phyloP scores from a whole-genome alignment of 1,140 invertebrate genomes.

The Gyrodactylus salaris region DNA sequence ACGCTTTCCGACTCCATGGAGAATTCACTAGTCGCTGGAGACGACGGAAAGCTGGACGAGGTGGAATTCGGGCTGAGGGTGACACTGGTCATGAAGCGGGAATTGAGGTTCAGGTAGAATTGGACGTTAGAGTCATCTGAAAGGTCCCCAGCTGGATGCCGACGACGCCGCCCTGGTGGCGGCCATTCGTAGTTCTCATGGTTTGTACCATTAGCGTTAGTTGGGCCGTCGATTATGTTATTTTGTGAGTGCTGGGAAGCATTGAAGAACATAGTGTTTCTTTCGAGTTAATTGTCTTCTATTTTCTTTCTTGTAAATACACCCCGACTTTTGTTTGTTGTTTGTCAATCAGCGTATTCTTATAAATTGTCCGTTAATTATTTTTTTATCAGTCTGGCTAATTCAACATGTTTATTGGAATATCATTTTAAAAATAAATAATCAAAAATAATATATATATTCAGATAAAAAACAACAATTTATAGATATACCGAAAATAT shows the following conservation, averaged over 20 bases:
- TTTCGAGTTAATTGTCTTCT: no score
- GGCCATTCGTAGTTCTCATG: not conserved
- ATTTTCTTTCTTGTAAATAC: no score
- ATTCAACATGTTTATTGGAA: no score
- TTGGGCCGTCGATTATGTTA: not conserved
- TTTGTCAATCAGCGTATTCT: no score
- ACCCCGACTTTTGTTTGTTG: no score
- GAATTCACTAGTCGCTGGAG: not conserved
- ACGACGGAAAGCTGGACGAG: not conserved
- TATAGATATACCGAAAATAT: no score
- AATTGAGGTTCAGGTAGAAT: not conserved
- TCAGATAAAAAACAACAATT: no score
- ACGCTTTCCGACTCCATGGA: not conserved
- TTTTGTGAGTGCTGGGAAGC: not conserved
- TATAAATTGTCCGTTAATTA: no score
- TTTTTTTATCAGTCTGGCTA: no score
- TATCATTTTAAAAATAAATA: no score
- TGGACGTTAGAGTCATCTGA: not conserved
- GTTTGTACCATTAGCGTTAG: not conserved
- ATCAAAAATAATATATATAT: no score
- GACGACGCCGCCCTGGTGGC: not conserved
- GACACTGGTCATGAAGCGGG: not conserved
- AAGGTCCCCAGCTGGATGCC: not conserved
- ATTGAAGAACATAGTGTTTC: not conserved
- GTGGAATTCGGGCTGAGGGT: not conserved